Percentiles rank a stretch among this genome's conserved stretches.
Evolutionary conservation across 2,888 invertebrate species (phyloP).

Genomic region (Patella caerulea): DNA sequence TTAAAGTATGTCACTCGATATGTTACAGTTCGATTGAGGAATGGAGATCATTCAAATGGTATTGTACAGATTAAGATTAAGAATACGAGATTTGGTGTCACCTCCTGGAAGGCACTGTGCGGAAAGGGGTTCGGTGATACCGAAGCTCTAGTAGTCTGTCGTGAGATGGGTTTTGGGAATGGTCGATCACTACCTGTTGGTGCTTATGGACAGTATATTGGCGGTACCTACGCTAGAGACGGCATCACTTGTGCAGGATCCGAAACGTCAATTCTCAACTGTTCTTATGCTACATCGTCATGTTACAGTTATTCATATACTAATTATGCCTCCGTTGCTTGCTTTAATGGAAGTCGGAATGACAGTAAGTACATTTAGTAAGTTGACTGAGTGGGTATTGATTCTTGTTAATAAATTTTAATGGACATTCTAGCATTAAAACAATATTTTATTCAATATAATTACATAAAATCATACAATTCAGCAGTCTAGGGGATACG

Average conservation of each 20-base stretch:
- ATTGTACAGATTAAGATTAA: conserved; percentile 50
- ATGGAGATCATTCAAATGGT: conserved; percentile 54
- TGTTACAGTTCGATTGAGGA: conserved; percentile 42
- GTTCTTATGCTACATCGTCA: conserved; percentile 41
- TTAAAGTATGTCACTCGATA: too few relatives aligned
- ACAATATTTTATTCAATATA: too few relatives aligned
- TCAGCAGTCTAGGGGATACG: too few relatives aligned
- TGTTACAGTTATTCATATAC: conserved; percentile 47
- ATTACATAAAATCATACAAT: too few relatives aligned
- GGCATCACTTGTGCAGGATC: conserved; percentile 50
- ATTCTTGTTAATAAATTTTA: too few relatives aligned
- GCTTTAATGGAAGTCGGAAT: conserved; percentile 49
- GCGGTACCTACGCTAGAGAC: conserved; percentile 39
- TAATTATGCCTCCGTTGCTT: conserved; percentile 57
- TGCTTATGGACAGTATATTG: conserved; percentile 49
- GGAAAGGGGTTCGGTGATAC: conserved; percentile 52
- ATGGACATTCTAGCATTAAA: too few relatives aligned
- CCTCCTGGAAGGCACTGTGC: conserved; percentile 53
- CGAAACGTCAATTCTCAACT: conserved; percentile 47
- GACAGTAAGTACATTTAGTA: conserved; percentile 35
- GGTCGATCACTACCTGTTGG: conserved; percentile 50
- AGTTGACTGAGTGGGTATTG: too few relatives aligned
- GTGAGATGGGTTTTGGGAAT: conserved; percentile 45
- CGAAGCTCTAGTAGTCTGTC: conserved; percentile 54
- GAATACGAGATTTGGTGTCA: conserved; percentile 43